Conservation (phyloP, 2,797 vertebrate species). For the Apogon talboti region DNA sequence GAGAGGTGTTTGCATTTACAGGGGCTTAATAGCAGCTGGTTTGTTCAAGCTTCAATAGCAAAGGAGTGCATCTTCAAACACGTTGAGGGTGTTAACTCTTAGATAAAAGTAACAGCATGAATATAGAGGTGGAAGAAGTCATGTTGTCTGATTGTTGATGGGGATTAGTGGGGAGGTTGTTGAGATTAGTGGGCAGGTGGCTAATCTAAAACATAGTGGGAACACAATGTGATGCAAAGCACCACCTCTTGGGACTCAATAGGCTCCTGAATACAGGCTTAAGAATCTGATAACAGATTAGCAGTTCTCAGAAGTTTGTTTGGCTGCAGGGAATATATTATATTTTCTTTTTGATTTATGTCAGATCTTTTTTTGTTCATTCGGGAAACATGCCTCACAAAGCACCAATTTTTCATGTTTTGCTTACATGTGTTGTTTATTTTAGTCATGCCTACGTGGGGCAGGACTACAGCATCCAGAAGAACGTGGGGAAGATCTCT, state of each 20-base stretch:
- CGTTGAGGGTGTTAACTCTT: conserved; percentile 35
- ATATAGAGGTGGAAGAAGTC: conserved; percentile 31
- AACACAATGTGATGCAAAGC: conserved; percentile 30
- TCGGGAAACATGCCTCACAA: neutral
- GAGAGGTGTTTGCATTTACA: neutral
- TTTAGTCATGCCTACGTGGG: conserved; percentile 94
- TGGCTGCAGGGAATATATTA: neutral
- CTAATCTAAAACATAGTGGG: conserved; percentile 37
- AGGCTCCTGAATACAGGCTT: conserved; percentile 21
- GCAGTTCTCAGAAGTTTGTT: neutral
- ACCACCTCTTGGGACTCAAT: neutral
- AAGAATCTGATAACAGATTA: conserved; percentile 15
- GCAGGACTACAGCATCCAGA: conserved; percentile 94
- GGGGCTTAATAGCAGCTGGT: neutral
- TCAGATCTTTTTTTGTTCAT: neutral
- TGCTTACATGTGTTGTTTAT: conserved; percentile 29
- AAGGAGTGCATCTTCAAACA: conserved; percentile 11
- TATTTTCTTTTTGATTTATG: neutral
- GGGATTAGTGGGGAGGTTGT: conserved; percentile 54
- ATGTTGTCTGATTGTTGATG: conserved; percentile 41
- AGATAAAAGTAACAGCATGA: conserved; percentile 39
- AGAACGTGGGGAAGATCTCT: conserved; percentile 92
- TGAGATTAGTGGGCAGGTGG: conserved; percentile 42
- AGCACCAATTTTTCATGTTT: conserved; percentile 6
- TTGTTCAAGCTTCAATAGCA: conserved; percentile 1